phyloP scores from a whole-genome alignment of 2,888 invertebrate species.

The Hypomecis punctinalis region DNA sequence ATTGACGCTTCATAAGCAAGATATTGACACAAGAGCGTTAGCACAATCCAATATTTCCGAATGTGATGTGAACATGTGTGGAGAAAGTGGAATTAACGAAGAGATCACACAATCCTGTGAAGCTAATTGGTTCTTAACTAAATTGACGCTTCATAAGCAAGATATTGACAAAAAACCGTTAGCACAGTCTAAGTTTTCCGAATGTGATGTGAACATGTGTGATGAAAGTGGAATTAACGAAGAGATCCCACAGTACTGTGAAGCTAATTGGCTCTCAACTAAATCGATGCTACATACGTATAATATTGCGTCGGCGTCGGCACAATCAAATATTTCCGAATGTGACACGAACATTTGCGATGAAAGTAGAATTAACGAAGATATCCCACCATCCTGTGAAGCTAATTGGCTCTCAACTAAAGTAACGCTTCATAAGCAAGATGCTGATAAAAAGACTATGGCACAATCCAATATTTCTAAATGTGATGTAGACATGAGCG shows the following conservation, averaged over 20 bases:
- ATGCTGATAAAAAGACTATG: background rate
- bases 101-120: background rate
- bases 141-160: background rate
- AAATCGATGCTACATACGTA: slow-evolving; percentile 20
- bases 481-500: background rate
- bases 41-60: background rate
- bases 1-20: too few species aligned
- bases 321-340: too few species aligned
- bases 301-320: background rate
- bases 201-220: background rate
- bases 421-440: background rate
- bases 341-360: background rate
- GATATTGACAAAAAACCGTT: background rate
- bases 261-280: slow-evolving; percentile 23
- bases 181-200: background rate
- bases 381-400: background rate
- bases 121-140: slow-evolving; percentile 1
- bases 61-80: background rate
- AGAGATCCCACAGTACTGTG: slow-evolving; percentile 21
- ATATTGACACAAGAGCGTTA: background rate
- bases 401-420: slow-evolving; percentile 1
- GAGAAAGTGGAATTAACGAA: background rate
- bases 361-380: background rate
- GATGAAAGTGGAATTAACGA: background rate
- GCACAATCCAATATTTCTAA: too few species aligned